Percentiles rank a stretch among this genome's conserved stretches.
Conservation (phyloP, 2,113 vertebrate species). For the Telmatochromis sp. region DNA sequence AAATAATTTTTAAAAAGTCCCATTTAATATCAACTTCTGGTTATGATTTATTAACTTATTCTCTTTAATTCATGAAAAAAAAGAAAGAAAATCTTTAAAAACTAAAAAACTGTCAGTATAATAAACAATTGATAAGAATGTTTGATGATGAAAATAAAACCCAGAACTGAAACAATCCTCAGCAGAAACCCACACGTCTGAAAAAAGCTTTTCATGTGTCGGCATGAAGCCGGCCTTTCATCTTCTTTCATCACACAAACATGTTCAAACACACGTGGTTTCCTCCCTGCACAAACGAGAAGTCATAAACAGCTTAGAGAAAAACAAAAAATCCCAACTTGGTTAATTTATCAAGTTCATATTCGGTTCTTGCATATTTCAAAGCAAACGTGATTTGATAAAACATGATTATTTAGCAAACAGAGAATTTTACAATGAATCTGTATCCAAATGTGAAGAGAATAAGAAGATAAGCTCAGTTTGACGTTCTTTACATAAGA, state of each 20-base stretch:
- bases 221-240: neutral
- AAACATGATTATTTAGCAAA: neutral
- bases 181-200: constrained; percentile 30
- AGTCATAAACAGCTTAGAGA: neutral
- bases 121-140: constrained; percentile 31
- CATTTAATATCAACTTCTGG: constrained; percentile 1
- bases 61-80: constrained; percentile 21
- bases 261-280: neutral
- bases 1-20: neutral
- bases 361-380: neutral
- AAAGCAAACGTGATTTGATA: neutral
- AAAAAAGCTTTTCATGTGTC: constrained; percentile 21
- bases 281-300: neutral
- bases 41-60: constrained; percentile 54
- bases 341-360: neutral
- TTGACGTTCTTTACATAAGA: constrained; percentile 1
- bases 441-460: neutral
- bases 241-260: neutral
- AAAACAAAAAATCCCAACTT: neutral
- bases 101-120: constrained; percentile 43
- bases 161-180: neutral
- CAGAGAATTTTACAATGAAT: neutral
- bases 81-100: constrained; percentile 28
- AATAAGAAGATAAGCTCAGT: neutral
- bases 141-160: constrained; percentile 11